phyloP scores from a whole-genome alignment of 2,797 vertebrate species.

The Tadarida brasiliensis region DNA sequence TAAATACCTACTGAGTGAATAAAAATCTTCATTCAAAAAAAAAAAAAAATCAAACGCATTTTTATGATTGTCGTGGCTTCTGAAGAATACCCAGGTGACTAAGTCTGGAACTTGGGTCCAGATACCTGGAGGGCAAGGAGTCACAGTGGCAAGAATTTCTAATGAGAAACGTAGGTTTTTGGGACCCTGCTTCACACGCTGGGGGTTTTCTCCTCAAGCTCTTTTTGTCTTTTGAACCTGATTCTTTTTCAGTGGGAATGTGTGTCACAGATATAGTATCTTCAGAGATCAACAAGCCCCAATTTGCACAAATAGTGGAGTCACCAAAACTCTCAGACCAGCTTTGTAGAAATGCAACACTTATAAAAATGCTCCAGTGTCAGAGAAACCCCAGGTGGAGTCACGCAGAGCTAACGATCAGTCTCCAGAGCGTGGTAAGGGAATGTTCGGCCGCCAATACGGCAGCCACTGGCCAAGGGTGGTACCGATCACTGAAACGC shows the following conservation, averaged over 20 bases:
- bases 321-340: not conserved
- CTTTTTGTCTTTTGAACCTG: not conserved
- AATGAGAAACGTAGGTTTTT: not conserved
- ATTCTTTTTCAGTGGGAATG: not conserved
- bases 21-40: not conserved
- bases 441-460: not conserved
- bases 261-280: not conserved
- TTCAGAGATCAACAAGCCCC: not conserved
- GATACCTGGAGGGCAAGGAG: not conserved
- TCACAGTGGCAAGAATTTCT: not conserved
- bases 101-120: not conserved
- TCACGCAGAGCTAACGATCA: not conserved
- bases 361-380: not conserved
- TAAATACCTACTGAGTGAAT: not conserved
- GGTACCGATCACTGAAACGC: not conserved
- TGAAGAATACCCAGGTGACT: slow-evolving; percentile 14
- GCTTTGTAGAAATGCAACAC: not conserved
- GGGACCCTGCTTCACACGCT: not conserved
- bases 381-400: not conserved
- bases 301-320: not conserved
- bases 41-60: not conserved
- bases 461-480: not conserved
- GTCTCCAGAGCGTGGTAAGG: not conserved
- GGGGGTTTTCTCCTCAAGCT: not conserved
- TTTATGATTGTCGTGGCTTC: not conserved